Evolutionary conservation across 2,888 invertebrate genomes (phyloP), one percentile per base, ranked within the genome.

Genomic region (Drosophila incognita): DNA sequence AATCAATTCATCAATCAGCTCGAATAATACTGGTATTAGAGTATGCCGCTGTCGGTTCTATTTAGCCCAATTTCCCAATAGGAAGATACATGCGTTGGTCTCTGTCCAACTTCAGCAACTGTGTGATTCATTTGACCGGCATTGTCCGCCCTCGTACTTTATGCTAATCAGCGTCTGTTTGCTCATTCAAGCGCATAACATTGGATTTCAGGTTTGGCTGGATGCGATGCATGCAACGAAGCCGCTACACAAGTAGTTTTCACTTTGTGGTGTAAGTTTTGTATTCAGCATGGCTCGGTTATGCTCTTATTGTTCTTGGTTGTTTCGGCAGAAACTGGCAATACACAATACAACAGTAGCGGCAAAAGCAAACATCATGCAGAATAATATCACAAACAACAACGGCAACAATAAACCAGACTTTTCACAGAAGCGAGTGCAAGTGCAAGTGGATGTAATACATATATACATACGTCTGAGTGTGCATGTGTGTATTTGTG

Each of bases 341-440:
- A 49, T 63, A 42, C 53, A 57, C 56, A 74, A 49, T 8, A 15
- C 46, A 15, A 24, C 24, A 24, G 46, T 8, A 27, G 24, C 24
- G 8, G 40, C 59, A 49, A 64, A 64, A 27, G 36, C 63, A 58
- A 63, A 36, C 57, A 69, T 61, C 66, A 71, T 79, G 61, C 62
- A 78, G 66, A 69, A 61, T 72, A 77, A 65, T 62, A 67, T 77
- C 57, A 48, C 65, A 54, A 56, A 40, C 21, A 60, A 35, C 54
- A 53, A 18, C 31, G 51, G 35, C 49, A 81, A 69, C 52, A 81
- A 54, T 58, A 82, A 80, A 79, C 75, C 80, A 82, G 83, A 80
- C 82, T 68, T 74, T 70, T 82, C 66, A 62, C 69, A 66, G 38
- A 64, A 58, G 35, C 82, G 74, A 79, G 79, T 79, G 74, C 81